Conservation (phyloP, 2,888 invertebrate genomes). For the Argynnis bischoffii region DNA sequence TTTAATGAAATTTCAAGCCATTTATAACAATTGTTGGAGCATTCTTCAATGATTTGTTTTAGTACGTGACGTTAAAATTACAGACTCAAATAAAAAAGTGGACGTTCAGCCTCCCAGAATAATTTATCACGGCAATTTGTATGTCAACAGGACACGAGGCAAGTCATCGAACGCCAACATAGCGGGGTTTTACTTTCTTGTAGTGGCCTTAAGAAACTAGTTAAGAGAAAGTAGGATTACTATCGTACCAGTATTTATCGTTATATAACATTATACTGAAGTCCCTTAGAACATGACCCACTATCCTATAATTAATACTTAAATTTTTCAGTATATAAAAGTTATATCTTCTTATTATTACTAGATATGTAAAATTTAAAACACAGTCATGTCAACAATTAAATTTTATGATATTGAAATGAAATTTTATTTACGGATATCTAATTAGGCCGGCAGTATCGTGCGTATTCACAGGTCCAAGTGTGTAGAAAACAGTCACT, state of each 20-base stretch:
- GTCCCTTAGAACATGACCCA: slow-evolving; percentile 33
- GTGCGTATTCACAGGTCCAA: slow-evolving; percentile 78
- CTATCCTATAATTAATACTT: slow-evolving; percentile 5
- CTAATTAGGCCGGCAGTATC: slow-evolving; percentile 74
- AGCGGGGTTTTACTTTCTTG: slow-evolving; percentile 82
- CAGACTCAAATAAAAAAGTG: slow-evolving; percentile 25
- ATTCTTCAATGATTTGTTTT: slow-evolving; percentile 13
- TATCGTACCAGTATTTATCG: slow-evolving; percentile 68
- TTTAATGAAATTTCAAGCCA: not conserved
- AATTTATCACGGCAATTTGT: slow-evolving; percentile 73
- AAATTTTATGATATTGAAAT: not conserved
- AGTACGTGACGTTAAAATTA: slow-evolving; percentile 23
- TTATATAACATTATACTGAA: slow-evolving; percentile 62
- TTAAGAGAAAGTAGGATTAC: slow-evolving; percentile 80
- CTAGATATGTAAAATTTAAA: not conserved
- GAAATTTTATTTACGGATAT: slow-evolving; percentile 70
- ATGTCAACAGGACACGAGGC: slow-evolving; percentile 79
- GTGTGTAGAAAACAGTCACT: slow-evolving; percentile 76
- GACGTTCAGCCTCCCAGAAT: slow-evolving; percentile 61
- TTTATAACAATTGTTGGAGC: slow-evolving; percentile 9
- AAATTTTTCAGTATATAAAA: not conserved
- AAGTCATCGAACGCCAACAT: slow-evolving; percentile 63
- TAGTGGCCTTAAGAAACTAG: slow-evolving; percentile 78
- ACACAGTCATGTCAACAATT: not conserved
- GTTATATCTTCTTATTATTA: not conserved